Base-by-base conservation (phyloP, 2,797 vertebrate genomes). In the Anableps anableps region DNA sequence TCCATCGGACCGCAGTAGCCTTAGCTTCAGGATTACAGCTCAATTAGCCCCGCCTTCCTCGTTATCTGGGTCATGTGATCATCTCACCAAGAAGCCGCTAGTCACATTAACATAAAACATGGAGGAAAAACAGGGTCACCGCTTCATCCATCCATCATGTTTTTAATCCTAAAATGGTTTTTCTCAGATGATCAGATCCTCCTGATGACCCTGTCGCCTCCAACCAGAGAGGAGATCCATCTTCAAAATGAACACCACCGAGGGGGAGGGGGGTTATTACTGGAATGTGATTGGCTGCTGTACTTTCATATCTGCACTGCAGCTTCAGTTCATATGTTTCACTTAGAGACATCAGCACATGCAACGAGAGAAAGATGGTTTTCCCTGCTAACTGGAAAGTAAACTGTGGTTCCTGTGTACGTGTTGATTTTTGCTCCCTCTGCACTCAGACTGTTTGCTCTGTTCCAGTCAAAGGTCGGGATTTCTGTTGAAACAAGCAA, bases 151-250 rank as follows among this genome's bases (percentile, higher is more conserved):
- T 84, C 78, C 23, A 55, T 83, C 80, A 77, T 3, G 0, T 26
- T 14, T 58, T 66, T 58, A 5, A 76, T 72, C 53, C 29, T 7
- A 38, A 68, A 41, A 45, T 1, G 50, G 5, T 64, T 82, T 10
- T 72, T 75, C 76, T 83, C 81, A 45, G 80, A 83, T 86, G 81
- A 84, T 89, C 73, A 51, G 80, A 79, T 80, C 26, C 8, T 79
- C 72, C 45, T 11, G 36, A 81, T 51, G 66, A 77, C 70, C 80
- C 70, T 77, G 75, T 74, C 71, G 45, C 38, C 74, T 29, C 78
- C 81, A 89, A 87, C 87, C 83, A 86, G 55, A 71, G 50, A 70
- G 81, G 58, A 82, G 82, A 88, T 91, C 76, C 2, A 51, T 90
- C 88, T 81, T 6, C 8, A 47, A 84, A 84, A 91, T 83, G 78